Conservation (phyloP, 1,140 invertebrate genomes). For the Batillaria attramentaria region DNA sequence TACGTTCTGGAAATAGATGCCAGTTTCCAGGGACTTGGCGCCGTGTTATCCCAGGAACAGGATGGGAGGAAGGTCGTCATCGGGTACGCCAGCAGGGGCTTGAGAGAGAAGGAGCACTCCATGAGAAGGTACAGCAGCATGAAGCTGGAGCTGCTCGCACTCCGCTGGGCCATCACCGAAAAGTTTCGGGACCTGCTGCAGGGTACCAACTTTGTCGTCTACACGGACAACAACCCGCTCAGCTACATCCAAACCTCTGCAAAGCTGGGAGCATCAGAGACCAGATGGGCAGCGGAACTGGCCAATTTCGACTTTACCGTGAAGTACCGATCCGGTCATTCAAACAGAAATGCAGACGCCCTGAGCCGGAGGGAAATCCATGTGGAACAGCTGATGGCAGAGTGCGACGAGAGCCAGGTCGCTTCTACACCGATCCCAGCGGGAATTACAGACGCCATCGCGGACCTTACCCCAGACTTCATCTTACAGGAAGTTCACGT, state of each 20-base stretch:
- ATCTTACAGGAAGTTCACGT: no score
- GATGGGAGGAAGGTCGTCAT: conserved; percentile 33
- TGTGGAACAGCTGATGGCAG: no score
- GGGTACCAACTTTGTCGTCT: conserved; percentile 38
- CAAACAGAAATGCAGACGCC: conserved; percentile 28
- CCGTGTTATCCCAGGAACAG: conserved; percentile 54
- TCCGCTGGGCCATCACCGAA: conserved; percentile 27
- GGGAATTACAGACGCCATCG: no score
- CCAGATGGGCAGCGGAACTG: conserved; percentile 42
- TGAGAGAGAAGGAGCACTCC: conserved; percentile 22
- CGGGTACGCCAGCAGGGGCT: conserved; percentile 43
- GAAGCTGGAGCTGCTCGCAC: conserved; percentile 31
- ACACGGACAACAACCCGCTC: conserved; percentile 49
- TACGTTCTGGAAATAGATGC: conserved; percentile 55
- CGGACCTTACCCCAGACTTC: no score
- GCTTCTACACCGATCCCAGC: no score
- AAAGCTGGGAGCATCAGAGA: conserved; percentile 48
- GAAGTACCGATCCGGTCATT: conserved; percentile 7
- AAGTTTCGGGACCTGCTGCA: conserved; percentile 32
- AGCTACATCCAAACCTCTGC: conserved; percentile 39
- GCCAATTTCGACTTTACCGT: conserved; percentile 28
- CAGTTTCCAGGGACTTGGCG: conserved; percentile 48
- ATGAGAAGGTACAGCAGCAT: conserved; percentile 31
- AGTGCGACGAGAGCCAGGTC: no score
- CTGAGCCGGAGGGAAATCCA: conserved; percentile 20